Conservation (phyloP, 2,797 vertebrate genomes). For the Sus cebifrons region DNA sequence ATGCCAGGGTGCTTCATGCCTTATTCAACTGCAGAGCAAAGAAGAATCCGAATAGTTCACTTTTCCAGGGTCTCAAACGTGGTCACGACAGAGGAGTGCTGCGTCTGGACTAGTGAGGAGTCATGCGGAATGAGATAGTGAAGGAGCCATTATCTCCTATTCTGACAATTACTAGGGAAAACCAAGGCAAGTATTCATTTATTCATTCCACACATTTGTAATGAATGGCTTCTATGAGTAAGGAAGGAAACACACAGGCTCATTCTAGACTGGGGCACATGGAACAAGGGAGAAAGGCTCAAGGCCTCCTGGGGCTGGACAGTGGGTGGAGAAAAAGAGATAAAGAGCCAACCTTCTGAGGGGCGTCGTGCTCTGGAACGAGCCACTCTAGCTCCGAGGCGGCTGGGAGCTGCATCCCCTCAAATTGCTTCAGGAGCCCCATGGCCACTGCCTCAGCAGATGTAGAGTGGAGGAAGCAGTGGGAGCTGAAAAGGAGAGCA, state of each 20-base stretch:
- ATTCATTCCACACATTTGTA: background rate
- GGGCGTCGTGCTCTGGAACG: conserved; percentile 97
- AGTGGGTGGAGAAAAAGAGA: background rate
- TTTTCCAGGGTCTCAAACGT: conserved; percentile 2
- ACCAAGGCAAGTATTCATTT: background rate
- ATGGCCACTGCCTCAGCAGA: conserved; percentile 98
- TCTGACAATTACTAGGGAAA: background rate
- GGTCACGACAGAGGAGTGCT: background rate
- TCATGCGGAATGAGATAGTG: background rate
- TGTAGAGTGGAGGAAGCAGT: conserved; percentile 95
- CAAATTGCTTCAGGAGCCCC: conserved; percentile 98
- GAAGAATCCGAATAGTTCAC: background rate
- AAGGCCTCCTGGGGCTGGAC: background rate
- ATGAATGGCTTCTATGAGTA: background rate
- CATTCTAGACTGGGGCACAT: background rate
- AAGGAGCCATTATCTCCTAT: background rate
- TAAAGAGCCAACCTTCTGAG: conserved; percentile 95
- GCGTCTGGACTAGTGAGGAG: background rate
- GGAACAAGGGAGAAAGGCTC: conserved; percentile 34
- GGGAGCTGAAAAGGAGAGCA: conserved; percentile 90
- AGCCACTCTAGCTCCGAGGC: conserved; percentile 99
- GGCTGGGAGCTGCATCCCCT: conserved; percentile 98
- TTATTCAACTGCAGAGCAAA: background rate
- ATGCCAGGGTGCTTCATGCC: background rate
- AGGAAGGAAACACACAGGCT: background rate